Evolutionary conservation across 2,797 vertebrate species (phyloP).

Genomic region (Artibeus lituratus): DNA sequence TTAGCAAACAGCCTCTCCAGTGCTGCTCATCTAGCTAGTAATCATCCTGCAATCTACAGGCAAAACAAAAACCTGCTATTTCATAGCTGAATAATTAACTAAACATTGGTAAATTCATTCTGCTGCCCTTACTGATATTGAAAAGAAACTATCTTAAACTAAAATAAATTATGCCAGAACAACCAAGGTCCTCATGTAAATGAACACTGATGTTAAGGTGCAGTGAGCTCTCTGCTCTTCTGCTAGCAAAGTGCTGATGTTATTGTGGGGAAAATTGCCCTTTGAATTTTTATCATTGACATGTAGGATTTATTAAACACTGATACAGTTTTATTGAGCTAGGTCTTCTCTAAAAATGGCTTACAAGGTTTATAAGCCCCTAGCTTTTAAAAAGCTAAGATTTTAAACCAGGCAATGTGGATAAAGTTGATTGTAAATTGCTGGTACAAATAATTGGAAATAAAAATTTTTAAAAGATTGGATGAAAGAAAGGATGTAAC

Average conservation of each 20-base stretch:
- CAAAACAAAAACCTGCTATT: not conserved
- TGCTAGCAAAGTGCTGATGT: not conserved
- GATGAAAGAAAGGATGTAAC: not conserved
- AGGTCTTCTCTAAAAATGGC: conserved; percentile 29
- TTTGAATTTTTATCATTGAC: conserved; percentile 37
- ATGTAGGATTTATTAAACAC: conserved; percentile 45
- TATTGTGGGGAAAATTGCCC: not conserved
- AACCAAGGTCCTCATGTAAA: not conserved
- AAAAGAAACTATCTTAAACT: not conserved
- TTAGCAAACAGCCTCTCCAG: conserved; percentile 1
- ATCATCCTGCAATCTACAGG: not conserved
- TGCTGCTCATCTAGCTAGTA: not conserved
- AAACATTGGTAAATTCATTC: not conserved
- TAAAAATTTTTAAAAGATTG: not conserved
- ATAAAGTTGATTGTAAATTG: conserved; percentile 52
- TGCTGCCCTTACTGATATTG: not conserved
- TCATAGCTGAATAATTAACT: conserved; percentile 21
- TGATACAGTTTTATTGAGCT: conserved; percentile 34
- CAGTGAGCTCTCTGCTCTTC: not conserved
- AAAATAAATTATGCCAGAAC: not conserved
- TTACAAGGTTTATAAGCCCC: conserved; percentile 59
- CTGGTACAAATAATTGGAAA: not conserved
- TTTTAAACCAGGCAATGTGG: not conserved
- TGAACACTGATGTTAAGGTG: not conserved
- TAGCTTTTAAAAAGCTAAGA: conserved; percentile 40